Evolutionary conservation across 1,140 invertebrate genomes (phyloP), one percentile per base, ranked within the genome.

Genomic region (Wasmannia auropunctata): DNA sequence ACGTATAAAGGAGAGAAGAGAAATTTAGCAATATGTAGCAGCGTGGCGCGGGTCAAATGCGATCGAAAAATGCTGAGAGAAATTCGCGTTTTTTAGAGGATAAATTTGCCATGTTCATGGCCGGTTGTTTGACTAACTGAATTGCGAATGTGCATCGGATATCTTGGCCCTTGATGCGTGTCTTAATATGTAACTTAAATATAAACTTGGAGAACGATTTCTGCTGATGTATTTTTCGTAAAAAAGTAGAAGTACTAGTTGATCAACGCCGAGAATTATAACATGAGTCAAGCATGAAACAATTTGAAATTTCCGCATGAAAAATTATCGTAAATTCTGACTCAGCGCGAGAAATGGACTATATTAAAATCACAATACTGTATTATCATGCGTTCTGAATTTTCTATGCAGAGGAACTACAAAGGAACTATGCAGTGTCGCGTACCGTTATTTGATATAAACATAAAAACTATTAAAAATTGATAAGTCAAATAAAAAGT

Each of bases 21-120:
- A 75, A 90, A 86, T 75, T 92, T 93, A 92, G 92, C 92, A 92
- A 90, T 93, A 93, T 77, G 51, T 90, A 86, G 60, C 8, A 51
- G 31, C 51, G 62, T 40, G 34, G 10, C 65, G 43, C 67, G 74
- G 34, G 76, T 85, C 76, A 37, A 76, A 70, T 5, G 16, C 43
- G 62, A 60, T 16, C 6, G 74, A 28, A 4, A 31, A 31, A 46
- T 34, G 37, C 34, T 77, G 19, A 43, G 31, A 76, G 31, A 76
- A 31, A 28, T 40, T 37, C 25, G 22, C 37, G n/a, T 56, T 43
- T 43, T 56, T 1, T 58, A 25, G 14, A 76, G 8, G 54, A 22
- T n/a, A 28, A 28, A 76, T 16, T 76, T 28, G 10, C 22, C 16
- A 60, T 43, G 2, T 76, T 76, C 19, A 5, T 37, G 34, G 22